phyloP scores from a whole-genome alignment of 1,140 invertebrate species.

The Drosophila equinoxialis region DNA sequence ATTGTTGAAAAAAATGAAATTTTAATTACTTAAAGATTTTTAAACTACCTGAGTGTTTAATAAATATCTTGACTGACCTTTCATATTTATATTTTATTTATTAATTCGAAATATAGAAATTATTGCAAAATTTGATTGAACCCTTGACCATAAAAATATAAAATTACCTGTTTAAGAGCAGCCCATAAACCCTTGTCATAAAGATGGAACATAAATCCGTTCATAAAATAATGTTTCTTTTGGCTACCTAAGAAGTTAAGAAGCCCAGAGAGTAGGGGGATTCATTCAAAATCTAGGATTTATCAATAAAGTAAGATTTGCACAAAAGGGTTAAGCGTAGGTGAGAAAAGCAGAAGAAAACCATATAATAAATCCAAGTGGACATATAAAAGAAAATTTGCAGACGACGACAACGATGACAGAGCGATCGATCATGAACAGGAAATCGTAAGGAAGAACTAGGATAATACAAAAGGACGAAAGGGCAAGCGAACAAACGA shows the following conservation, averaged over 20 bases:
- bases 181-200: constrained; percentile 50
- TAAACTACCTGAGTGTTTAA: no score
- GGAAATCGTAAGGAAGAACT: neutral
- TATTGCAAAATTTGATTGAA: neutral
- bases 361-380: constrained; percentile 32
- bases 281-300: constrained; percentile 75
- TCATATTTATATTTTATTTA: no score
- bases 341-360: neutral
- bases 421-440: neutral
- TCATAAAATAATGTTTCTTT: neutral
- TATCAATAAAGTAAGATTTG: constrained; percentile 69
- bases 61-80: no score
- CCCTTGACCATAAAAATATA: neutral
- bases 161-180: neutral
- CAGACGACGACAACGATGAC: neutral
- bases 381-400: neutral
- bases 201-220: constrained; percentile 49
- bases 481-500: neutral
- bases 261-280: constrained; percentile 34
- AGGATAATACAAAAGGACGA: constrained; percentile 2
- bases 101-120: neutral
- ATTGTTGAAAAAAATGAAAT: no score
- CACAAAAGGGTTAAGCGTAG: constrained; percentile 19
- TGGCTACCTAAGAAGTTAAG: constrained; percentile 42
- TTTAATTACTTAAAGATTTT: no score